Percentiles rank a stretch among this genome's conserved stretches.
Conservation (phyloP, 1,140 invertebrate genomes). For the Heliconius melpomene region DNA sequence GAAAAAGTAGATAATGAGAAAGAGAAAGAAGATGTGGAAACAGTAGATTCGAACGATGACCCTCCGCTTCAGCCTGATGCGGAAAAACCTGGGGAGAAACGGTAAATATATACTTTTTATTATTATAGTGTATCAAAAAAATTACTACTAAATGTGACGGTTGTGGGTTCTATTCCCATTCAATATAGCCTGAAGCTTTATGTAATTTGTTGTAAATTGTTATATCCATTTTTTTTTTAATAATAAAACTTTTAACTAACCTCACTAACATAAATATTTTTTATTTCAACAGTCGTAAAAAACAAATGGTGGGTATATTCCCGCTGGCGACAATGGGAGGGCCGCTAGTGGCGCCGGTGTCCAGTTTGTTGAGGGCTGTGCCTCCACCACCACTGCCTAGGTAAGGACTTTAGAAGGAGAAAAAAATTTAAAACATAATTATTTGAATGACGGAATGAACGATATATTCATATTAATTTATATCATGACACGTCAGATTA, state of each 20-base stretch:
- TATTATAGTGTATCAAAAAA: background rate
- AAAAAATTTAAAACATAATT: no score
- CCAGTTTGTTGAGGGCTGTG: slow-evolving; percentile 83
- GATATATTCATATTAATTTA: no score
- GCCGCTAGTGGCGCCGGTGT: slow-evolving; percentile 79
- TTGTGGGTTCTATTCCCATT: background rate
- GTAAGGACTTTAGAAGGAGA: slow-evolving; percentile 33
- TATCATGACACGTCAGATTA: no score
- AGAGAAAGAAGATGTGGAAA: slow-evolving; percentile 30
- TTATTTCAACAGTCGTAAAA: slow-evolving; percentile 60
- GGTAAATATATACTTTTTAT: slow-evolving; percentile 49
- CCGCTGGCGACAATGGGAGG: slow-evolving; percentile 73
- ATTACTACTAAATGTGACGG: no score
- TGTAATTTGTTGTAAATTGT: no score
- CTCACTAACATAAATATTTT: background rate
- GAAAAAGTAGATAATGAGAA: slow-evolving; percentile 23
- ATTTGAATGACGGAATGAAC: no score
- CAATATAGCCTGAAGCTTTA: background rate
- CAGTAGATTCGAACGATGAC: slow-evolving; percentile 53
- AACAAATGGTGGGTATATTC: slow-evolving; percentile 75
- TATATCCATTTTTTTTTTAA: background rate
- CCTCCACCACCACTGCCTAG: slow-evolving; percentile 86
- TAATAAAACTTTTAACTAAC: no score
- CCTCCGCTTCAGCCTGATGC: slow-evolving; percentile 60
- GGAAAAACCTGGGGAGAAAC: slow-evolving; percentile 65